These are phyloP conservation scores for Hippocampus kuda DNA, from an alignment of 2,797 vertebrate species.

Conservation along the genomic window DNA sequence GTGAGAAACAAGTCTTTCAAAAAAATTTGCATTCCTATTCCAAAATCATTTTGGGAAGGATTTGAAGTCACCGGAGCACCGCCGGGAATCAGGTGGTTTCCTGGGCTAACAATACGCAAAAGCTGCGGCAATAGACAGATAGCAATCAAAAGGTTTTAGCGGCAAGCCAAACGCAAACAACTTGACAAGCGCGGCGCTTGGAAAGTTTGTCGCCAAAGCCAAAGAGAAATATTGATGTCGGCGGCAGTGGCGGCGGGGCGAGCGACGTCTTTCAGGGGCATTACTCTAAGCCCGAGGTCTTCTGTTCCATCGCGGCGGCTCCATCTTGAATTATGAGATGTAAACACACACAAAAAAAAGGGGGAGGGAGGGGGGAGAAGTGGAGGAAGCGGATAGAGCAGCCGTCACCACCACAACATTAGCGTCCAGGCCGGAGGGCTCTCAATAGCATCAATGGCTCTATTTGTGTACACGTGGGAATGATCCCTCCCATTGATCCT, in stretches of 20 bases:
- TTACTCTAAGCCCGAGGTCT: constrained; percentile 52
- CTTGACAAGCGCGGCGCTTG: not conserved
- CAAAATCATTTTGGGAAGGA: not conserved
- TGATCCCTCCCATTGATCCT: constrained; percentile 64
- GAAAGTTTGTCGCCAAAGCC: constrained; percentile 9
- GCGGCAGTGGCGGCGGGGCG: constrained; percentile 33
- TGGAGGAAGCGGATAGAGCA: constrained; percentile 35
- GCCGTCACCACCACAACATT: constrained; percentile 38
- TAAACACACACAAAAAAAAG: constrained; percentile 24
- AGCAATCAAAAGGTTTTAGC: constrained; percentile 3
- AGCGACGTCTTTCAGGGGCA: constrained; percentile 36
- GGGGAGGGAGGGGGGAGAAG: no score
- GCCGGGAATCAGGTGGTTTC: not conserved
- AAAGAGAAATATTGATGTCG: constrained; percentile 24
- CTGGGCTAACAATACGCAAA: not conserved
- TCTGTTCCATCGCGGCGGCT: constrained; percentile 45
- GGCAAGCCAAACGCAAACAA: constrained; percentile 1
- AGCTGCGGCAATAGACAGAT: not conserved
- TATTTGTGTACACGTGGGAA: constrained; percentile 65
- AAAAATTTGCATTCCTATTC: not conserved
- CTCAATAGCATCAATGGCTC: constrained; percentile 60
- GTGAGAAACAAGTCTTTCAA: not conserved
- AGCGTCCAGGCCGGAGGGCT: constrained; percentile 39
- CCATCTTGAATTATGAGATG: constrained; percentile 52
- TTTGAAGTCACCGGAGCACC: not conserved